A percentile compares a stretch with the other conserved stretches of the same genome.
Conservation (phyloP, 1,140 invertebrate genomes). For the Danaus plexippus region DNA sequence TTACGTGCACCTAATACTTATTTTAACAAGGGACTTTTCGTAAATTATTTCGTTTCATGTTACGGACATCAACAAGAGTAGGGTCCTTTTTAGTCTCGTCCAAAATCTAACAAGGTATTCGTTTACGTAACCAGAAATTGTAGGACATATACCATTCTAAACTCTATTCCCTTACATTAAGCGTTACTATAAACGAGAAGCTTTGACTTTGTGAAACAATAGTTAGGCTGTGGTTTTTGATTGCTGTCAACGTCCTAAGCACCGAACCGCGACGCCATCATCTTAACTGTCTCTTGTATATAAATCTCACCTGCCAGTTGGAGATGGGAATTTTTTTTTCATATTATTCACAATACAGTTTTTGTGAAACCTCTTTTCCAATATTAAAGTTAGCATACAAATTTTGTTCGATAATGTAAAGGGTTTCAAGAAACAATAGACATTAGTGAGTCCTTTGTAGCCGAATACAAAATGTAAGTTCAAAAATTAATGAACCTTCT, state of each 20-base stretch:
- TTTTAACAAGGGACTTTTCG: conserved; percentile 5
- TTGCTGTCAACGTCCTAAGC: conserved; percentile 52
- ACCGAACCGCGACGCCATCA: conserved; percentile 41
- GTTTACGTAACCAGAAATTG: conserved; percentile 16
- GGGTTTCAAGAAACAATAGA: too few relatives aligned
- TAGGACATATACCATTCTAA: not conserved
- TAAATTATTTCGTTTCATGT: conserved; percentile 8
- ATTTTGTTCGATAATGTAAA: too few relatives aligned
- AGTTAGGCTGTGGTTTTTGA: conserved; percentile 46
- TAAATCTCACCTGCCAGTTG: conserved; percentile 20
- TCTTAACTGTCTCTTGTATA: conserved; percentile 26
- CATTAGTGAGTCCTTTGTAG: too few relatives aligned
- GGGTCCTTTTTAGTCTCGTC: conserved; percentile 10
- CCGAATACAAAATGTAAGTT: too few relatives aligned
- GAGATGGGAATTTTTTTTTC: conserved; percentile 4
- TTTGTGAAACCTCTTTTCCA: too few relatives aligned
- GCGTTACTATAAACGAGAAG: not conserved
- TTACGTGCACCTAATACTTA: too few relatives aligned
- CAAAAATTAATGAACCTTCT: too few relatives aligned
- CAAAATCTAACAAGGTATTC: conserved; percentile 19
- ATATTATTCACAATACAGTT: too few relatives aligned
- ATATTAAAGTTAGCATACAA: too few relatives aligned
- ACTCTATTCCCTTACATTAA: conserved; percentile 5
- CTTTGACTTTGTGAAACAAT: conserved; percentile 19
- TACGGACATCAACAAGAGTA: not conserved